These are phyloP conservation scores for Plestiodon gilberti DNA, from an alignment of 2,113 vertebrate species.

Conservation along the genomic window DNA sequence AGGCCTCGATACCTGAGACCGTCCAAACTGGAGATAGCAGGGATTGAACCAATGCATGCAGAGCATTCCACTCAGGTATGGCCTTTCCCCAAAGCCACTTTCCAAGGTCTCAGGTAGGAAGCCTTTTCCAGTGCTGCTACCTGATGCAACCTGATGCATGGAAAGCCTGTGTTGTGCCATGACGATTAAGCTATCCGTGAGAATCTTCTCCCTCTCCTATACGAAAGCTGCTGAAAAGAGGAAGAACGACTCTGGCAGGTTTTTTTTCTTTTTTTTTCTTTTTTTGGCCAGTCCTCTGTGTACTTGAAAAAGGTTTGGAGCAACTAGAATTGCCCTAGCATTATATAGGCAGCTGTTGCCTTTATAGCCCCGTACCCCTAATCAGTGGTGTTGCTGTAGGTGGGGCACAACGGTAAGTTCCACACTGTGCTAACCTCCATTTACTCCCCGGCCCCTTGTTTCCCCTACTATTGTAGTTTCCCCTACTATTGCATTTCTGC, in stretches of 20 bases:
- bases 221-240: not conserved
- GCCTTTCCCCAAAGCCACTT: not conserved
- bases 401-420: too few species aligned
- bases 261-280: too few species aligned
- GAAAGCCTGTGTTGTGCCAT: not conserved
- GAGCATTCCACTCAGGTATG: not conserved
- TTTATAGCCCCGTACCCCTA: not conserved
- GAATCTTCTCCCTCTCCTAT: not conserved
- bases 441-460: too few species aligned
- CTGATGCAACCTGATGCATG: not conserved
- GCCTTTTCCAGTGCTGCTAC: not conserved
- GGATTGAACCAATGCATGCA: not conserved
- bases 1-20: not conserved
- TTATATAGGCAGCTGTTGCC: not conserved
- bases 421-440: too few species aligned
- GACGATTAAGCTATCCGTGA: not conserved
- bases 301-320: not conserved
- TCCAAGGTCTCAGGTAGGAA: not conserved
- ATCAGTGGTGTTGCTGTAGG: too few species aligned
- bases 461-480: constrained; percentile 37
- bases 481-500: constrained; percentile 31
- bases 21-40: not conserved
- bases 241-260: too few species aligned
- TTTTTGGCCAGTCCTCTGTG: not conserved
- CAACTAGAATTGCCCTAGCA: not conserved